Evolutionary conservation across 2,113 vertebrate species (phyloP).

Genomic region (Pica pica): DNA sequence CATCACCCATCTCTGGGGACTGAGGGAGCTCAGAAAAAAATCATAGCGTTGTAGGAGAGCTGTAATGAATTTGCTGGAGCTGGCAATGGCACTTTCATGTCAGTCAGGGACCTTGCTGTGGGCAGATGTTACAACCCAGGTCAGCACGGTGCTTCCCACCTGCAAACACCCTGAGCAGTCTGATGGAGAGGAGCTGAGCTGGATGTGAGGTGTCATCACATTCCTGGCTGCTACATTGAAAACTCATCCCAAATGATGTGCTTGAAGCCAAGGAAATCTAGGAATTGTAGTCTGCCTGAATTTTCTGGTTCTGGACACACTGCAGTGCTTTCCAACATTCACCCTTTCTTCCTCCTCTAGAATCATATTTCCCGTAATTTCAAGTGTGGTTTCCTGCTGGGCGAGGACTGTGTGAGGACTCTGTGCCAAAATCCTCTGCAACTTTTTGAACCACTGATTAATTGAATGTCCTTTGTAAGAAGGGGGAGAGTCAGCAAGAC

Average conservation of each 20-base stretch:
- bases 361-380: background rate
- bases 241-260: background rate
- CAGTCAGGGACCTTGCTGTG: rapidly evolving
- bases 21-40: background rate
- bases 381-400: background rate
- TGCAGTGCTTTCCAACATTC: background rate
- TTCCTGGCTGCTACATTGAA: rapidly evolving
- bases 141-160: background rate
- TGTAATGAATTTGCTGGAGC: background rate
- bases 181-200: background rate
- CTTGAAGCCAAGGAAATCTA: background rate
- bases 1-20: background rate
- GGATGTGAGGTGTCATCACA: background rate
- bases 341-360: background rate
- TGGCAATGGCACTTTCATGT: background rate
- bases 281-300: background rate
- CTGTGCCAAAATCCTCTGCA: background rate
- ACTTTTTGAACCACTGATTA: background rate
- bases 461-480: background rate
- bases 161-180: background rate
- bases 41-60: rapidly evolving
- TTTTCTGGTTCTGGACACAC: background rate
- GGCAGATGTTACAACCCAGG: background rate
- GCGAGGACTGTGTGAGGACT: background rate
- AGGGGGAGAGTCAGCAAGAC: rapidly evolving